Percentiles rank a stretch among this genome's conserved stretches.
Conservation (phyloP, 2,888 invertebrate species). For the Sisyra nigra region DNA sequence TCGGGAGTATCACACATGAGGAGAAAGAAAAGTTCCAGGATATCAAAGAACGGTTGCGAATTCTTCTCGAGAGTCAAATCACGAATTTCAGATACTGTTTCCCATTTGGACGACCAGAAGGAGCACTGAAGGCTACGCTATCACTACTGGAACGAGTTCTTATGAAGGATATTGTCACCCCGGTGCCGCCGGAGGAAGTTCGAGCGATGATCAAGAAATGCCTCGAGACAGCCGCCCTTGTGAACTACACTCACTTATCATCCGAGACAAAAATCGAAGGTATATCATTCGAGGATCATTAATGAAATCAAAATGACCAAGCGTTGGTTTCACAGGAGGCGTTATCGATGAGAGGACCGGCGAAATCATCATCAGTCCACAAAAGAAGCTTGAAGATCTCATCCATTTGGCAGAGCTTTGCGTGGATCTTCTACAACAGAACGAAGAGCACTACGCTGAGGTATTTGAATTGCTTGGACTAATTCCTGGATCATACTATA, state of each 20-base stretch:
- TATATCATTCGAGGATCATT: conserved; percentile 20
- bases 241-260: conserved; percentile 92
- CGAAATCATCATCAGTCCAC: conserved; percentile 67
- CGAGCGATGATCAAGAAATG: conserved; percentile 91
- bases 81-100: conserved; percentile 98
- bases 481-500: neutral
- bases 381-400: conserved; percentile 87
- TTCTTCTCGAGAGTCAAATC: conserved; percentile 91
- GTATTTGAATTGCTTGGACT: conserved; percentile 35
- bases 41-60: conserved; percentile 86
- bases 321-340: neutral
- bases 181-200: conserved; percentile 91
- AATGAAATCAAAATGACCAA: neutral
- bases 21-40: conserved; percentile 97
- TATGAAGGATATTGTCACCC: conserved; percentile 98
- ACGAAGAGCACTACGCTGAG: conserved; percentile 99
- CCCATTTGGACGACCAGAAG: conserved; percentile 98
- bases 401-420: conserved; percentile 95
- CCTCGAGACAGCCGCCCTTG: conserved; percentile 91
- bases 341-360: conserved; percentile 25
- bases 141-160: conserved; percentile 90
- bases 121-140: conserved; percentile 90
- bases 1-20: conserved; percentile 95
- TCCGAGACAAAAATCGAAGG: conserved; percentile 97
- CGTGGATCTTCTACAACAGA: conserved; percentile 96